A percentile compares a stretch with the other conserved stretches of the same genome.
Conservation (phyloP, 53 echinoderm and acorn worm species). For the Pentamera pediparva region DNA sequence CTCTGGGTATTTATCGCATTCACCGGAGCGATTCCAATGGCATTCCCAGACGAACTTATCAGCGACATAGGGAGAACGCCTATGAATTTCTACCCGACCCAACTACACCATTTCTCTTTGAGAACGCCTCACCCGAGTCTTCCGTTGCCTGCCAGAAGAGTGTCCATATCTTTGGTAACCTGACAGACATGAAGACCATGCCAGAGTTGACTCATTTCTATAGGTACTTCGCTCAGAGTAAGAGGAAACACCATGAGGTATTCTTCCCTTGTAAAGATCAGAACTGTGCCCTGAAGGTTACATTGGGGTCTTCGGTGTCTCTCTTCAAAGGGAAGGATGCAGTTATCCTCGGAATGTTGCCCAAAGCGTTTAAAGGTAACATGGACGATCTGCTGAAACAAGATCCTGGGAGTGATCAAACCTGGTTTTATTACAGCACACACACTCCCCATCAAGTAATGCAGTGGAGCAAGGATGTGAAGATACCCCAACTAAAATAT, state of each 20-base stretch:
- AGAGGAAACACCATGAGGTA: constrained; percentile 10
- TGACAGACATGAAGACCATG: constrained; percentile 53
- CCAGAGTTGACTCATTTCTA: constrained; percentile 47
- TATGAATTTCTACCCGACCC: constrained; percentile 10
- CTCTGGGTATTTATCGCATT: too few species aligned
- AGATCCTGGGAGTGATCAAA: constrained; percentile 41
- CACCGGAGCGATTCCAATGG: background rate
- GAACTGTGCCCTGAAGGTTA: constrained; percentile 35
- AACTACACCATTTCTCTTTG: background rate
- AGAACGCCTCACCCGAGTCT: constrained; percentile 9
- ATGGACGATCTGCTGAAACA: constrained; percentile 6
- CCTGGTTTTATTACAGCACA: constrained; percentile 50
- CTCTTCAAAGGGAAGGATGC: constrained; percentile 51
- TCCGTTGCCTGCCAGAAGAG: constrained; percentile 32
- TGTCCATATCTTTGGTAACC: constrained; percentile 52
- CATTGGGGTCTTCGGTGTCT: constrained; percentile 33
- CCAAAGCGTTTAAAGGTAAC: constrained; percentile 26
- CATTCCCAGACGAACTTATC: background rate
- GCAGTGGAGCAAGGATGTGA: constrained; percentile 48
- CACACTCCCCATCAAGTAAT: constrained; percentile 58
- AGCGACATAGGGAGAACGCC: background rate
- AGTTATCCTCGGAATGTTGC: constrained; percentile 50
- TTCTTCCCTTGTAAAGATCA: constrained; percentile 2
- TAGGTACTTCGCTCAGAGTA: constrained; percentile 12
- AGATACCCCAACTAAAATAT: constrained; percentile 51